phyloP scores from a whole-genome alignment of 2,888 invertebrate genomes.

The Nephrotoma guestfalica region DNA sequence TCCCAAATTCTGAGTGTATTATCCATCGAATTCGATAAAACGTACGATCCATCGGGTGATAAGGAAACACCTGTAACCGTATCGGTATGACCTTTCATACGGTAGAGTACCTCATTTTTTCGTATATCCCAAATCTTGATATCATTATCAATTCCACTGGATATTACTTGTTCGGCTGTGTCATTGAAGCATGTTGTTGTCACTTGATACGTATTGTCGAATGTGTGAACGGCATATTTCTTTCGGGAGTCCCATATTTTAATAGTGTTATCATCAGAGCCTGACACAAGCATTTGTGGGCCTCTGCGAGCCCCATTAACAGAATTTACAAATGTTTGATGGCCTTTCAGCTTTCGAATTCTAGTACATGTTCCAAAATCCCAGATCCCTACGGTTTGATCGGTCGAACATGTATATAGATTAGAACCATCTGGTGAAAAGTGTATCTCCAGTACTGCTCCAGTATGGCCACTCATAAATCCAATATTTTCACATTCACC shows the following conservation, averaged over 20 bases:
- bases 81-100: slow-evolving; percentile 86
- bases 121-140: slow-evolving; percentile 96
- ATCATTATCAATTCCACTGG: slow-evolving; percentile 93
- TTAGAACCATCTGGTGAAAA: slow-evolving; percentile 74
- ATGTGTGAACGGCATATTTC: slow-evolving; percentile 56
- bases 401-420: slow-evolving; percentile 84
- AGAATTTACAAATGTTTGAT: slow-evolving; percentile 59
- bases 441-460: slow-evolving; percentile 86
- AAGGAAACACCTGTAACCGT: slow-evolving; percentile 83
- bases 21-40: slow-evolving; percentile 95
- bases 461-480: slow-evolving; percentile 85
- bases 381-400: slow-evolving; percentile 91
- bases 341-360: slow-evolving; percentile 80
- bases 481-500: slow-evolving; percentile 97
- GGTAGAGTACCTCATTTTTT: slow-evolving; percentile 69
- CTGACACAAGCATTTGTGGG: slow-evolving; percentile 79
- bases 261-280: slow-evolving; percentile 88
- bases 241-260: slow-evolving; percentile 88
- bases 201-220: slow-evolving; percentile 62
- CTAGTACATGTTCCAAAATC: slow-evolving; percentile 79
- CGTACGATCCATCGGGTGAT: slow-evolving; percentile 73
- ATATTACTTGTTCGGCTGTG: slow-evolving; percentile 86
- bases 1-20: slow-evolving; percentile 94
- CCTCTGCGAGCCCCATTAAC: slow-evolving; percentile 62
- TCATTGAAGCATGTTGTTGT: slow-evolving; percentile 89